Conservation (phyloP, 1,140 invertebrate species). For the Lepidurus couesii region DNA sequence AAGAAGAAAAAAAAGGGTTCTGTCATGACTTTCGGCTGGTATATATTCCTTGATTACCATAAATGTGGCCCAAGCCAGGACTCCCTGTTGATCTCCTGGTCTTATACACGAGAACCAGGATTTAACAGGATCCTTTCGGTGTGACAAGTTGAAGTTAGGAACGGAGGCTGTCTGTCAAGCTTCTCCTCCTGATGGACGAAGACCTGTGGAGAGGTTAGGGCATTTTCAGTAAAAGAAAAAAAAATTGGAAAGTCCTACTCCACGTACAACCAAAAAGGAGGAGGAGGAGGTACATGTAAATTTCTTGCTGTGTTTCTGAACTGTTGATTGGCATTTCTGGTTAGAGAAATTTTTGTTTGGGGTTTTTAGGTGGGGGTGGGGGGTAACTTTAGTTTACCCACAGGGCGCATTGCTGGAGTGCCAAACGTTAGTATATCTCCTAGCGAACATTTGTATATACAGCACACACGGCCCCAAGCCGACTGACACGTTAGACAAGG, state of each 20-base stretch:
- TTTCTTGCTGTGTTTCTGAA: neutral
- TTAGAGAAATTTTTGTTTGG: neutral
- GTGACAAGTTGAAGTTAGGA: slow-evolving; percentile 15
- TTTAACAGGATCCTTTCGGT: neutral
- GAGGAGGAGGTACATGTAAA: neutral
- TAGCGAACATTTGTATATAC: neutral
- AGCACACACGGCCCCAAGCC: neutral
- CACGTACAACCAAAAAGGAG: neutral
- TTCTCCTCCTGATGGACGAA: slow-evolving; percentile 17
- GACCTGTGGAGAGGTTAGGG: neutral
- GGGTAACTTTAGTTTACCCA: neutral
- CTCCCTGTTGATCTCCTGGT: slow-evolving; percentile 2
- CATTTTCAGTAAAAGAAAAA: neutral
- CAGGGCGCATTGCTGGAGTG: slow-evolving; percentile 4
- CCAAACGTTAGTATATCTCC: neutral
- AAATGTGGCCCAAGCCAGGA: slow-evolving; percentile 15
- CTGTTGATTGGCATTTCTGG: slow-evolving; percentile 1
- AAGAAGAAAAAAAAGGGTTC: neutral
- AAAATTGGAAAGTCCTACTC: neutral
- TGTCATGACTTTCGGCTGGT: slow-evolving; percentile 3
- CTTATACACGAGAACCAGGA: neutral
- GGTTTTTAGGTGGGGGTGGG: neutral
- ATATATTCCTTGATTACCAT: slow-evolving; percentile 19
- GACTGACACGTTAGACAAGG: slow-evolving; percentile 8
- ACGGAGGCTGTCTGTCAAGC: slow-evolving; percentile 20